These are phyloP conservation scores for Drymonia ruficornis DNA, from an alignment of 2,888 invertebrate genomes.

Conservation along the genomic window DNA sequence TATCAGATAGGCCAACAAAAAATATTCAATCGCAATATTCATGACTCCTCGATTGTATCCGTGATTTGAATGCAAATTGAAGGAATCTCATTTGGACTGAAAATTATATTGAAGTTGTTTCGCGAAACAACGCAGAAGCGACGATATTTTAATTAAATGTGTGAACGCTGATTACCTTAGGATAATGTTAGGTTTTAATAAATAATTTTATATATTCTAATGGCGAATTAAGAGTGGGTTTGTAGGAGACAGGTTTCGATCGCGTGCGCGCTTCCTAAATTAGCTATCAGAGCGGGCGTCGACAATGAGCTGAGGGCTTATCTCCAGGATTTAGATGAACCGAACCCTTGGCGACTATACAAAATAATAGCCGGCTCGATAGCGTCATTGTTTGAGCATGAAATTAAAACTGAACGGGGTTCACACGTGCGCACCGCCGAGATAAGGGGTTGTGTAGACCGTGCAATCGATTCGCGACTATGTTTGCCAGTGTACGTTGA, in stretches of 20 bases:
- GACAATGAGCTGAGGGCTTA: slow-evolving; percentile 80
- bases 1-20: slow-evolving; percentile 40
- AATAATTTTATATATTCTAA: slow-evolving; percentile 64
- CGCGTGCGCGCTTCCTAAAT: slow-evolving; percentile 55
- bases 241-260: slow-evolving; percentile 27
- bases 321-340: slow-evolving; percentile 82
- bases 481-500: slow-evolving; percentile 66
- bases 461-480: slow-evolving; percentile 72
- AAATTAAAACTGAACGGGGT: slow-evolving; percentile 84
- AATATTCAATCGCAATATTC: slow-evolving; percentile 53
- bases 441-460: slow-evolving; percentile 76
- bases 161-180: slow-evolving; percentile 52
- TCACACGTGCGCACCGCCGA: slow-evolving; percentile 81
- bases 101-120: slow-evolving; percentile 60
- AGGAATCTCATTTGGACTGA: slow-evolving; percentile 52
- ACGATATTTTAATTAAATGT: slow-evolving; percentile 66
- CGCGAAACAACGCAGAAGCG: slow-evolving; percentile 41
- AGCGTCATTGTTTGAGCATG: slow-evolving; percentile 85
- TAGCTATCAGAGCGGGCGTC: slow-evolving; percentile 72
- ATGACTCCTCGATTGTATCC: slow-evolving; percentile 50
- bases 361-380: slow-evolving; percentile 82
- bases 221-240: slow-evolving; percentile 65
- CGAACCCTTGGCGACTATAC: slow-evolving; percentile 79
- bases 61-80: slow-evolving; percentile 62
- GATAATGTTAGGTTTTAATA: slow-evolving; percentile 42